Percentiles rank a stretch among this genome's conserved stretches.
These are phyloP conservation scores for Chamaea fasciata DNA, from an alignment of 2,113 vertebrate genomes.

Conservation along the genomic window DNA sequence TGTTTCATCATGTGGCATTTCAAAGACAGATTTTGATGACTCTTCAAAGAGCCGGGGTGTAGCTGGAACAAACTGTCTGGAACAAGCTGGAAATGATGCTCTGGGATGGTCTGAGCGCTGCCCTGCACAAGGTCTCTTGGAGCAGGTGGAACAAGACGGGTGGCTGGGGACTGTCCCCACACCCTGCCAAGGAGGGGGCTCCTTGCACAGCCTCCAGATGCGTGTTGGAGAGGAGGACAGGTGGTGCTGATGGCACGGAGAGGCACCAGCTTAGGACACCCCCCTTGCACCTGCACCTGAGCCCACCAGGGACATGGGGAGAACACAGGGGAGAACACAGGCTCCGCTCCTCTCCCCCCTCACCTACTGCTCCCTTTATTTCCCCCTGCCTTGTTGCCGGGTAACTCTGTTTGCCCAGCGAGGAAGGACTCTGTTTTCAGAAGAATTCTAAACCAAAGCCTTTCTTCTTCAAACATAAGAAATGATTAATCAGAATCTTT, in stretches of 20 bases:
- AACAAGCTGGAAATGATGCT: background rate
- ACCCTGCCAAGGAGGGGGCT: background rate
- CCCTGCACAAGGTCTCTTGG: background rate
- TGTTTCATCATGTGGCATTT: background rate
- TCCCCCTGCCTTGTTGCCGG: background rate
- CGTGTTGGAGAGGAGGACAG: background rate
- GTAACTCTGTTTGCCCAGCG: conserved; percentile 27
- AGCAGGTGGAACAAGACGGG: background rate
- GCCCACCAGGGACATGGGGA: background rate
- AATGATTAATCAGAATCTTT: background rate
- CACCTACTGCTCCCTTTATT: background rate
- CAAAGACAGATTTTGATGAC: background rate
- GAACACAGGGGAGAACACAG: background rate
- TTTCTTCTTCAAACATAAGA: conserved; percentile 29
- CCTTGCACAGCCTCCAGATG: rapidly evolving
- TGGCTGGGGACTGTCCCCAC: background rate
- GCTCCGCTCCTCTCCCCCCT: background rate
- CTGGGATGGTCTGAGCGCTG: background rate
- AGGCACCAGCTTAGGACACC: background rate
- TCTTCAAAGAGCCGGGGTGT: background rate
- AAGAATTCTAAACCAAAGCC: background rate
- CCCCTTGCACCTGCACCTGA: background rate
- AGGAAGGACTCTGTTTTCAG: background rate
- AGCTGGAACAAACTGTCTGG: background rate
- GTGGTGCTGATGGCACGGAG: background rate